These are phyloP conservation scores for Venusia cambrica DNA, from an alignment of 2,888 invertebrate species.

Conservation along the genomic window DNA sequence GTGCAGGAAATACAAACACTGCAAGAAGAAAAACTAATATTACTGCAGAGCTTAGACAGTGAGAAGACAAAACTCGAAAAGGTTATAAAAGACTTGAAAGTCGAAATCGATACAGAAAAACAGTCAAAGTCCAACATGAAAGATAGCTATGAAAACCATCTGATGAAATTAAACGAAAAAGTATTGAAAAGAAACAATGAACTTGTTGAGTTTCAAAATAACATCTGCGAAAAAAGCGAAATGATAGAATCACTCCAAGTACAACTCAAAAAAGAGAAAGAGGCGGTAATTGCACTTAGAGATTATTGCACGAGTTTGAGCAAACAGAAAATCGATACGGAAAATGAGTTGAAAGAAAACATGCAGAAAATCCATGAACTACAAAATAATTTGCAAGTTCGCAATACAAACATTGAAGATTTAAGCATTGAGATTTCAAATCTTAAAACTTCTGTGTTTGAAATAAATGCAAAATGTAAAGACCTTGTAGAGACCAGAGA, in stretches of 20 bases:
- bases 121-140: slow-evolving; percentile 49
- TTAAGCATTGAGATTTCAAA: slow-evolving; percentile 44
- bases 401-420: slow-evolving; percentile 37
- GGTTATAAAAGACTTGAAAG: slow-evolving; percentile 46
- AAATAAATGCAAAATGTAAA: slow-evolving; percentile 40
- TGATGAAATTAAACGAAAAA: slow-evolving; percentile 67
- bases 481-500: slow-evolving; percentile 41
- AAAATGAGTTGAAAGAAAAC: slow-evolving; percentile 41
- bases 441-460: slow-evolving; percentile 35
- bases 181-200: slow-evolving; percentile 66
- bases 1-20: slow-evolving; percentile 58
- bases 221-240: slow-evolving; percentile 56
- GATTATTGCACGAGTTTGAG: slow-evolving; percentile 44
- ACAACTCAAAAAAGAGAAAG: slow-evolving; percentile 52
- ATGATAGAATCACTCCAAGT: slow-evolving; percentile 52
- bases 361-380: slow-evolving; percentile 42
- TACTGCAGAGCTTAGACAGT: slow-evolving; percentile 55
- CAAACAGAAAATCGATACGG: slow-evolving; percentile 35
- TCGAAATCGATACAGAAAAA: slow-evolving; percentile 53
- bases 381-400: slow-evolving; percentile 39
- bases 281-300: slow-evolving; percentile 38
- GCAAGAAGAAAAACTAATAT: slow-evolving; percentile 61
- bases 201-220: slow-evolving; percentile 64
- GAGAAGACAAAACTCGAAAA: slow-evolving; percentile 55
- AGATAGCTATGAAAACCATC: slow-evolving; percentile 56